These are phyloP conservation scores for Monochamus alternatus DNA, from an alignment of 2,888 invertebrate species.

Conservation along the genomic window DNA sequence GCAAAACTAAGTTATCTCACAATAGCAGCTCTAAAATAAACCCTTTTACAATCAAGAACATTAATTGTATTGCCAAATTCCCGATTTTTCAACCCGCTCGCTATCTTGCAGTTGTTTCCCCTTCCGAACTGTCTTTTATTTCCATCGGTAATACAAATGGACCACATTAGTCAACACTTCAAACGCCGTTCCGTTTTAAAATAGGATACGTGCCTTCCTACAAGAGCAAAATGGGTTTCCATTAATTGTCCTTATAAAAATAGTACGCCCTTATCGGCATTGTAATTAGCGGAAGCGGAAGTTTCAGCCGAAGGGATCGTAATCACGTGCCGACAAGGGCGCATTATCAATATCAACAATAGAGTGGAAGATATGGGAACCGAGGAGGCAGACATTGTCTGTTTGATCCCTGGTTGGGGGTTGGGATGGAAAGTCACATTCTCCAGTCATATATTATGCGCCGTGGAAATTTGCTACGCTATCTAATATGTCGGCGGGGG, in stretches of 20 bases:
- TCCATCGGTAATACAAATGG: background rate
- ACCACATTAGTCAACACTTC: constrained; percentile 1
- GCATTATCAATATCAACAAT: constrained; percentile 37
- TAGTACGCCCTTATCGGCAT: constrained; percentile 40
- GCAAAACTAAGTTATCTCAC: too few relatives aligned
- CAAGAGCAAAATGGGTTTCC: constrained; percentile 12
- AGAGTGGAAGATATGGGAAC: constrained; percentile 29
- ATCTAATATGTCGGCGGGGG: background rate
- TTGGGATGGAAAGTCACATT: constrained; percentile 17
- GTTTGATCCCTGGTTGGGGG: constrained; percentile 1
- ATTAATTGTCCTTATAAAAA: constrained; percentile 36
- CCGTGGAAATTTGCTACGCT: background rate
- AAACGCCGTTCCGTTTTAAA: background rate
- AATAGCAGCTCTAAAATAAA: too few relatives aligned
- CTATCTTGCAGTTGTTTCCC: background rate
- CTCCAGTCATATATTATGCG: background rate
- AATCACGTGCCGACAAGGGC: constrained; percentile 44
- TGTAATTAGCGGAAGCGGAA: constrained; percentile 42
- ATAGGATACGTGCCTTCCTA: constrained; percentile 7
- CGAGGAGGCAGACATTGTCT: constrained; percentile 24
- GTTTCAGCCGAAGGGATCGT: constrained; percentile 41
- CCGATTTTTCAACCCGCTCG: too few relatives aligned
- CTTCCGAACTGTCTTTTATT: background rate
- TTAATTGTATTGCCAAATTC: too few relatives aligned
- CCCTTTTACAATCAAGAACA: too few relatives aligned